These are phyloP conservation scores for Bos javanicus DNA, from an alignment of 2,113 vertebrate species.

Conservation along the genomic window DNA sequence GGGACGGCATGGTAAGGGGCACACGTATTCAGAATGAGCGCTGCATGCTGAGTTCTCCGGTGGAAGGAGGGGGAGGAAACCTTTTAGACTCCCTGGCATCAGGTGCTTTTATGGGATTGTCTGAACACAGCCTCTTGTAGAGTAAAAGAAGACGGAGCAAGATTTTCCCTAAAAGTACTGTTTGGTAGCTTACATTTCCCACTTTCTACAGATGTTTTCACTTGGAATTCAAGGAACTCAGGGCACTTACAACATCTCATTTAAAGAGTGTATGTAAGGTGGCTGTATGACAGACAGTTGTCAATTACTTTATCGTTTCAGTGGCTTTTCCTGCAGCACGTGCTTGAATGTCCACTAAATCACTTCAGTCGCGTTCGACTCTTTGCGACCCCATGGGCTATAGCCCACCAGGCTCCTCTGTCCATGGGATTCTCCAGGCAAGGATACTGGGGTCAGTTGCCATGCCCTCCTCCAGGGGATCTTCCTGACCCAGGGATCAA, in stretches of 20 bases:
- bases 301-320: not conserved
- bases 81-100: not conserved
- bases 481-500: not conserved
- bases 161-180: not conserved
- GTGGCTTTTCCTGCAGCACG: not conserved
- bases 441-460: not conserved
- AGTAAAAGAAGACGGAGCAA: not conserved
- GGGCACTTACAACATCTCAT: not conserved
- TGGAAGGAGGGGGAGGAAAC: not conserved
- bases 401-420: not conserved
- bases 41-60: not conserved
- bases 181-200: not conserved
- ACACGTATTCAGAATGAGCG: not conserved
- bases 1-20: not conserved
- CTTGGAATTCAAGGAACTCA: not conserved
- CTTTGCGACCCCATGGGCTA: not conserved
- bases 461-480: not conserved
- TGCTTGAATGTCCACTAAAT: rapidly evolving
- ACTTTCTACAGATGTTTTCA: not conserved
- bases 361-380: rapidly evolving
- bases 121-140: not conserved
- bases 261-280: not conserved
- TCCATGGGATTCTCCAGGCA: not conserved
- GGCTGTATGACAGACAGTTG: not conserved
- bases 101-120: not conserved